phyloP scores from a whole-genome alignment of 2,113 vertebrate species.

The Psilopsiagon aymara region DNA sequence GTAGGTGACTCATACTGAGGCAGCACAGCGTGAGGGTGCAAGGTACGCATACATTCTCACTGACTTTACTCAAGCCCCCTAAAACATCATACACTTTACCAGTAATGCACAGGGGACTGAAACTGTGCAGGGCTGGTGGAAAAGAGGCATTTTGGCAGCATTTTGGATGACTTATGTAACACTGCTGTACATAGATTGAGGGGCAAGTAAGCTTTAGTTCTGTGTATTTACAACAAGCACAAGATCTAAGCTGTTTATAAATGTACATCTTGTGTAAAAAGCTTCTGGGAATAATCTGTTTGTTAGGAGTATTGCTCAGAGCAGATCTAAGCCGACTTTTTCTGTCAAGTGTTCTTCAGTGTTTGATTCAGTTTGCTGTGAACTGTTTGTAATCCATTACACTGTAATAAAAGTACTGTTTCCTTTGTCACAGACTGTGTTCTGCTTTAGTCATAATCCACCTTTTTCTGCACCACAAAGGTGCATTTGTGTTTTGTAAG shows the following conservation, averaged over 20 bases:
- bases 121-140: background rate
- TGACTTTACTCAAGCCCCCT: background rate
- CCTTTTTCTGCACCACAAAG: background rate
- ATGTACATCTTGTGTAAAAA: background rate
- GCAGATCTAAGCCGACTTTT: background rate
- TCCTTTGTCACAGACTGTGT: background rate
- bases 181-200: background rate
- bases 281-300: background rate
- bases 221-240: background rate
- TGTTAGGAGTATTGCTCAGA: background rate
- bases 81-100: background rate
- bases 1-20: background rate
- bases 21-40: background rate
- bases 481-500: background rate
- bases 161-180: background rate
- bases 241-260: background rate
- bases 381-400: background rate
- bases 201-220: background rate
- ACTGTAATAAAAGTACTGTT: background rate
- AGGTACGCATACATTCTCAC: background rate
- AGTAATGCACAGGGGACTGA: background rate
- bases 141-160: background rate
- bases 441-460: background rate
- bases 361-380: background rate
- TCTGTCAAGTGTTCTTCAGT: background rate